These are phyloP conservation scores for Campoletis sonorensis DNA, from an alignment of 1,140 invertebrate species.

Conservation along the genomic window DNA sequence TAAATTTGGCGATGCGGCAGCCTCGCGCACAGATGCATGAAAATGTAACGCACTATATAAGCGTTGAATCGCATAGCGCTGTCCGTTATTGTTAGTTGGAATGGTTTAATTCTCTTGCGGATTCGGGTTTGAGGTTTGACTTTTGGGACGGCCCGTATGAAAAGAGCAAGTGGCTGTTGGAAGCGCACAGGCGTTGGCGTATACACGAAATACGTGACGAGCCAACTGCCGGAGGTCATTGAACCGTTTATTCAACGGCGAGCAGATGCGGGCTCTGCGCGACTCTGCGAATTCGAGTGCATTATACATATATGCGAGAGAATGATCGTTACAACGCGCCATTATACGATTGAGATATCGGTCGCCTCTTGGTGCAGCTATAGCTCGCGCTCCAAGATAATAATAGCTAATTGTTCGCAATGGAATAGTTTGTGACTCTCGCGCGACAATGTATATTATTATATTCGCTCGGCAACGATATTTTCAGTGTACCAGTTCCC, in stretches of 20 bases:
- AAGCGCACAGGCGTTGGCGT: slow-evolving; percentile 37
- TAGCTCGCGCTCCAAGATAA: slow-evolving; percentile 37
- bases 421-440: slow-evolving; percentile 39
- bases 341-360: slow-evolving; percentile 43
- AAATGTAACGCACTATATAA: too few species aligned
- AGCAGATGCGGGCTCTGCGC: slow-evolving; percentile 41
- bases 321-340: background rate
- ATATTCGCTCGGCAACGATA: slow-evolving; percentile 2
- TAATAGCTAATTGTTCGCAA: slow-evolving; percentile 43
- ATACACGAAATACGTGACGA: slow-evolving; percentile 45
- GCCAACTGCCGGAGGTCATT: slow-evolving; percentile 20
- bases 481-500: slow-evolving; percentile 43
- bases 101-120: too few species aligned
- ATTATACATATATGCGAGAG: background rate
- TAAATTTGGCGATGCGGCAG: too few species aligned
- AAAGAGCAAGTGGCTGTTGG: too few species aligned
- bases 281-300: slow-evolving; percentile 30
- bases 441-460: slow-evolving; percentile 14
- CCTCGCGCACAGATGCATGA: too few species aligned
- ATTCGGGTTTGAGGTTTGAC: too few species aligned
- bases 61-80: too few species aligned
- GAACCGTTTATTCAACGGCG: slow-evolving; percentile 43
- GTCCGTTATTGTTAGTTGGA: too few species aligned
- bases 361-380: slow-evolving; percentile 23
- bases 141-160: too few species aligned